These are phyloP conservation scores for Drosophila azteca DNA, from an alignment of 1,140 invertebrate genomes.

Conservation along the genomic window DNA sequence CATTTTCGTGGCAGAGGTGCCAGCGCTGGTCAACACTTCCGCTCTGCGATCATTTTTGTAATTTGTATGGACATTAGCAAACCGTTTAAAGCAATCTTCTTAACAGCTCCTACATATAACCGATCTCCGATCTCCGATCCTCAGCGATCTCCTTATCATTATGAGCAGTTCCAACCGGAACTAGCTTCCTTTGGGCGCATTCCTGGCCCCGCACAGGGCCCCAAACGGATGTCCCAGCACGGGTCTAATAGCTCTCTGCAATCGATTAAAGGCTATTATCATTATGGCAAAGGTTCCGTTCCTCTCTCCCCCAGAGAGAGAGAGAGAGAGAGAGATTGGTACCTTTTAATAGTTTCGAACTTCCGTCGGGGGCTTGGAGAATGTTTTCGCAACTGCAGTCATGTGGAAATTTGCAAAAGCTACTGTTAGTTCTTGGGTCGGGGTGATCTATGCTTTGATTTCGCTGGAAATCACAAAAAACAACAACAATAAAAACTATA, in stretches of 20 bases:
- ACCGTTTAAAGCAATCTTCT: conserved; percentile 63
- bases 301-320: neutral
- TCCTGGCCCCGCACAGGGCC: neutral
- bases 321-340: neutral
- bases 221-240: conserved; percentile 51
- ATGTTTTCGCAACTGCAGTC: conserved; percentile 31
- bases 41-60: conserved; percentile 38
- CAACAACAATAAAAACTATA: conserved; percentile 7
- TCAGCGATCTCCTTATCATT: conserved; percentile 36
- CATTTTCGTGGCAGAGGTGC: conserved; percentile 25
- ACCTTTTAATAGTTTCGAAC: conserved; percentile 32
- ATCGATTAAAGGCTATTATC: conserved; percentile 37
- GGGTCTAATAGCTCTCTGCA: conserved; percentile 29
- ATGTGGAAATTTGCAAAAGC: conserved; percentile 50
- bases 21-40: conserved; percentile 42
- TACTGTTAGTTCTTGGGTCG: conserved; percentile 61
- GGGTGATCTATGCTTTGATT: conserved; percentile 71
- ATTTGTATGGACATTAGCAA: conserved; percentile 57
- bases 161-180: conserved; percentile 47
- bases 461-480: conserved; percentile 48
- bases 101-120: conserved; percentile 35
- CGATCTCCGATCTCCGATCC: conserved; percentile 35
- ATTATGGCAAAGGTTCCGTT: conserved; percentile 40
- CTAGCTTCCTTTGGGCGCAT: conserved; percentile 53
- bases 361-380: conserved; percentile 14